Percentiles rank a stretch among this genome's conserved stretches.
phyloP scores from a whole-genome alignment of 1,140 invertebrate species.

The Drosophila navojoa region DNA sequence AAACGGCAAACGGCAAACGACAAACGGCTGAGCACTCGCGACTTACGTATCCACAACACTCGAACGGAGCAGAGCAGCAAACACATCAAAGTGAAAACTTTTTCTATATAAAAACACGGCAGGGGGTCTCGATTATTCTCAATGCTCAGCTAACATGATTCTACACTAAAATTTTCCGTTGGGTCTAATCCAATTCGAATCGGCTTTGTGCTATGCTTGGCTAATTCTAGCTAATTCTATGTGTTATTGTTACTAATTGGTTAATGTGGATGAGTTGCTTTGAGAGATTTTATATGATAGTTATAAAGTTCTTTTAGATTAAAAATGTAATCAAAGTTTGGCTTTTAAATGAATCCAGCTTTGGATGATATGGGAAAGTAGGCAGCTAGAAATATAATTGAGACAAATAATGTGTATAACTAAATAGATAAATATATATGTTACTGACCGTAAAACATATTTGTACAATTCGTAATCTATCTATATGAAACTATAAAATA shows the following conservation, averaged over 20 bases:
- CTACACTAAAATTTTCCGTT: constrained; percentile 14
- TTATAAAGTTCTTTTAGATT: too few relatives aligned
- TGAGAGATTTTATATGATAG: too few relatives aligned
- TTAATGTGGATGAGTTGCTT: background rate
- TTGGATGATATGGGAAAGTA: background rate
- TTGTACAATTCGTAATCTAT: too few relatives aligned
- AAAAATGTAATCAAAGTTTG: background rate
- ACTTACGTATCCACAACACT: constrained; percentile 20
- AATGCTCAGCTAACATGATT: constrained; percentile 29
- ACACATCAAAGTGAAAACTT: constrained; percentile 75
- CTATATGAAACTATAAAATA: too few relatives aligned
- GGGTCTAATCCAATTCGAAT: constrained; percentile 10
- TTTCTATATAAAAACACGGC: constrained; percentile 80
- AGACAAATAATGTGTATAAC: too few relatives aligned
- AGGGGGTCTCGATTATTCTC: constrained; percentile 67
- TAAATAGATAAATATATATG: too few relatives aligned
- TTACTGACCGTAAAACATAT: too few relatives aligned
- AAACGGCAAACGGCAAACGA: constrained; percentile 10
- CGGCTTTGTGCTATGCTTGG: background rate
- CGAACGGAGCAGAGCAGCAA: constrained; percentile 9
- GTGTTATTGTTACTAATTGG: background rate
- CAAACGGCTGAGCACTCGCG: constrained; percentile 33
- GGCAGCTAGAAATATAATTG: too few relatives aligned
- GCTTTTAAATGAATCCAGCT: background rate
- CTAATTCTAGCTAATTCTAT: constrained; percentile 5